Percentiles rank a stretch among this genome's conserved stretches.
Evolutionary conservation across 2,888 invertebrate species (phyloP).

Genomic region (Plebejus argus): DNA sequence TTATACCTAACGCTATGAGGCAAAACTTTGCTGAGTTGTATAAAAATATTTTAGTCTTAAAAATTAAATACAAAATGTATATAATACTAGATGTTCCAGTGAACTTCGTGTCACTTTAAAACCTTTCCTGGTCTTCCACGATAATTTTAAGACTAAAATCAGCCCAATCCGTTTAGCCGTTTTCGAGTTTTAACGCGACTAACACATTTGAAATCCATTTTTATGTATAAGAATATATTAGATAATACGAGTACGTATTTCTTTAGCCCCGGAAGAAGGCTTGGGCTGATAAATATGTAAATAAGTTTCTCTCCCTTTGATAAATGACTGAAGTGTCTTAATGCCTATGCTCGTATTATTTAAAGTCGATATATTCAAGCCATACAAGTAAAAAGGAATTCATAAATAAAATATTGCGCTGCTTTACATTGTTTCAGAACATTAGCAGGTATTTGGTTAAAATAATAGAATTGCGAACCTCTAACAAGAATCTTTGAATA

Average conservation of each 20-base stretch:
- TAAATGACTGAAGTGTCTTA: constrained; percentile 21
- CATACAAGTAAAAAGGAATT: neutral
- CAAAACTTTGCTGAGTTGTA: neutral
- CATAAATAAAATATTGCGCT: neutral
- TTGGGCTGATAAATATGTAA: constrained; percentile 26
- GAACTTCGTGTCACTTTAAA: too few species aligned
- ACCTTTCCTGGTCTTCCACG: too few species aligned
- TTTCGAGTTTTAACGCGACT: too few species aligned
- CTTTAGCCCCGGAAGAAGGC: neutral
- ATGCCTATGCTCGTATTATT: constrained; percentile 21
- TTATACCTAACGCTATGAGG: too few species aligned
- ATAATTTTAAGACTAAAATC: too few species aligned
- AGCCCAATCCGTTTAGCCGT: too few species aligned
- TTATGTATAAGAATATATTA: too few species aligned
- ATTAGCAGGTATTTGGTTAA: neutral
- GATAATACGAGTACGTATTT: neutral
- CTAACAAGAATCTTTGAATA: too few species aligned
- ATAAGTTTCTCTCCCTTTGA: constrained; percentile 21
- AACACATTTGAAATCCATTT: too few species aligned
- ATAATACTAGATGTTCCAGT: too few species aligned
- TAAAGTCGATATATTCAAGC: neutral
- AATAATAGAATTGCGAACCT: neutral
- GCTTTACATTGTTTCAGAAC: neutral
- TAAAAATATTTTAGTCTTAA: too few species aligned
- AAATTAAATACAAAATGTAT: neutral